A percentile compares a stretch with the other conserved stretches of the same genome.
Conservation (phyloP, 35 echinoderm and acorn worm species). For the Hemicentrotus pulcherrimus region DNA sequence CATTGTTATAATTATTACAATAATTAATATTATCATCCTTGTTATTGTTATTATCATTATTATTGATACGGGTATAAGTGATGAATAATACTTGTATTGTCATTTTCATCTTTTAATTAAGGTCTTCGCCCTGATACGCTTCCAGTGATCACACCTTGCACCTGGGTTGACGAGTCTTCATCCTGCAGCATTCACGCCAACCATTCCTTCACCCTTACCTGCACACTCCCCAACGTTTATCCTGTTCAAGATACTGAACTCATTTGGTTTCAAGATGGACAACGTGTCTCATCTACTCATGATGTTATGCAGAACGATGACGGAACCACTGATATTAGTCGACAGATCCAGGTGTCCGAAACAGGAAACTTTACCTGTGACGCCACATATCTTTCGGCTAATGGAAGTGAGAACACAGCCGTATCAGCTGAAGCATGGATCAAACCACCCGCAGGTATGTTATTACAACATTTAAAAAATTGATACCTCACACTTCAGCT, state of each 20-base stretch:
- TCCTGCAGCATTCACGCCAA: neutral
- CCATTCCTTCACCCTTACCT: neutral
- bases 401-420: neutral
- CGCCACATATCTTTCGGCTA: neutral
- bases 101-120: neutral
- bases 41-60: too few relatives aligned
- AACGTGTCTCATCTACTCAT: neutral
- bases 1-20: too few relatives aligned
- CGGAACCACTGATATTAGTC: neutral
- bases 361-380: neutral
- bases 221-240: neutral
- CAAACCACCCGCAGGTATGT: neutral
- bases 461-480: too few relatives aligned
- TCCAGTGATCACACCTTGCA: neutral
- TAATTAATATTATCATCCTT: too few relatives aligned
- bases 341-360: neutral
- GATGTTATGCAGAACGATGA: neutral
- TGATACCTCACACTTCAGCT: too few relatives aligned
- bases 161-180: neutral
- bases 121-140: neutral
- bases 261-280: neutral
- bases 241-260: neutral
- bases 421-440: neutral
- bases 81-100: too few relatives aligned
- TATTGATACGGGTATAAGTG: too few relatives aligned